These are phyloP conservation scores for Diarsia dahlii DNA, from an alignment of 2,888 invertebrate genomes.

Conservation along the genomic window DNA sequence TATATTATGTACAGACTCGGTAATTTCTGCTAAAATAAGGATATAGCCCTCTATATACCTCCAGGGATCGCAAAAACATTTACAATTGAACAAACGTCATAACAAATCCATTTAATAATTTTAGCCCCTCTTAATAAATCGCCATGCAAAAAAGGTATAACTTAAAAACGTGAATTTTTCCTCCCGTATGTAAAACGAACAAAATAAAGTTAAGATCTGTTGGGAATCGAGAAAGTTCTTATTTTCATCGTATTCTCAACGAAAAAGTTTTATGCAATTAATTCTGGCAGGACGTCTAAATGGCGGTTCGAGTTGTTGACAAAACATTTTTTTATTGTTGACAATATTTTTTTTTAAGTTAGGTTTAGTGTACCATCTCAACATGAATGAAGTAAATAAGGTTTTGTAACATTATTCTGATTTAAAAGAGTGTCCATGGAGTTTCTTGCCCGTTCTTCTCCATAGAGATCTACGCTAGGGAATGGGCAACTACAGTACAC, in stretches of 20 bases:
- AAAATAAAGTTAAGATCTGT: slow-evolving; percentile 55
- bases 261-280: slow-evolving; percentile 52
- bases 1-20: neutral
- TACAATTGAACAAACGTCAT: neutral
- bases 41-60: neutral
- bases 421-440: too few relatives aligned
- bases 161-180: slow-evolving; percentile 60
- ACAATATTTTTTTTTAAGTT: slow-evolving; percentile 23
- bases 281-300: slow-evolving; percentile 52
- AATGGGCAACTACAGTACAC: too few relatives aligned
- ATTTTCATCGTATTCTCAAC: slow-evolving; percentile 51
- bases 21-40: neutral
- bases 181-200: too few relatives aligned
- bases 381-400: too few relatives aligned
- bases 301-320: slow-evolving; percentile 22
- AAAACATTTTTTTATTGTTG: slow-evolving; percentile 42
- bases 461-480: too few relatives aligned
- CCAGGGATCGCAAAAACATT: neutral
- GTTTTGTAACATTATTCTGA: too few relatives aligned
- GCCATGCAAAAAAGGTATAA: slow-evolving; percentile 43
- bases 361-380: too few relatives aligned
- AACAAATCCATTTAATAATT: slow-evolving; percentile 4
- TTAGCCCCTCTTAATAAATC: slow-evolving; percentile 9
- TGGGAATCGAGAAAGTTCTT: slow-evolving; percentile 66
- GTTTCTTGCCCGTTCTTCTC: too few relatives aligned